These are phyloP conservation scores for Linurgus olivaceus DNA, from an alignment of 2,797 vertebrate species.

Conservation along the genomic window DNA sequence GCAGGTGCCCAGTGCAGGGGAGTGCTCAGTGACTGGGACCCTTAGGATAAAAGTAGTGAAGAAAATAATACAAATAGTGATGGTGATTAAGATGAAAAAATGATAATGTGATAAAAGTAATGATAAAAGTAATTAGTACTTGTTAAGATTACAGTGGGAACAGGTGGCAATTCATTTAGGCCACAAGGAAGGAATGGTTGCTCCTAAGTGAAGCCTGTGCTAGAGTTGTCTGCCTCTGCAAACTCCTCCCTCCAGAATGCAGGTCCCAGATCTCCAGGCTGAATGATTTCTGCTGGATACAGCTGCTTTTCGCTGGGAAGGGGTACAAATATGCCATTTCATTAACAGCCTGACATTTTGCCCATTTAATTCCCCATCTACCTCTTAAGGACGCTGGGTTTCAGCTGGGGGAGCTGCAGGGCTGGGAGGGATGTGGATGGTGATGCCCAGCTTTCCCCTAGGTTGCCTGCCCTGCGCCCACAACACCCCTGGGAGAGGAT, in stretches of 20 bases:
- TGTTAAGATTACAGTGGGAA: background rate
- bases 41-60: background rate
- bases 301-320: background rate
- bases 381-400: background rate
- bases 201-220: background rate
- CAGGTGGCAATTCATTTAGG: background rate
- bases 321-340: background rate
- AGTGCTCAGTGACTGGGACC: background rate
- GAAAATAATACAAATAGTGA: background rate
- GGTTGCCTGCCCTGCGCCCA: slow-evolving; percentile 1
- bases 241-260: background rate
- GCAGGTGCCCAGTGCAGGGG: background rate
- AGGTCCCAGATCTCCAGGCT: background rate
- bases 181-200: background rate
- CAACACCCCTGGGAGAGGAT: slow-evolving; percentile 19
- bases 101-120: background rate
- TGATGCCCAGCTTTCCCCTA: slow-evolving; percentile 28
- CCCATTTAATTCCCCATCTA: background rate
- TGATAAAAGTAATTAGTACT: slow-evolving; percentile 8
- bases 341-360: background rate
- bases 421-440: rapidly evolving
- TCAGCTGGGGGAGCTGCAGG: background rate
- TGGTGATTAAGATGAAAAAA: background rate
- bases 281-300: background rate
- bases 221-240: background rate